Percentiles rank a stretch among this genome's conserved stretches.
phyloP scores from a whole-genome alignment of 2,797 vertebrate genomes.

The Acipenser oxyrinchus region DNA sequence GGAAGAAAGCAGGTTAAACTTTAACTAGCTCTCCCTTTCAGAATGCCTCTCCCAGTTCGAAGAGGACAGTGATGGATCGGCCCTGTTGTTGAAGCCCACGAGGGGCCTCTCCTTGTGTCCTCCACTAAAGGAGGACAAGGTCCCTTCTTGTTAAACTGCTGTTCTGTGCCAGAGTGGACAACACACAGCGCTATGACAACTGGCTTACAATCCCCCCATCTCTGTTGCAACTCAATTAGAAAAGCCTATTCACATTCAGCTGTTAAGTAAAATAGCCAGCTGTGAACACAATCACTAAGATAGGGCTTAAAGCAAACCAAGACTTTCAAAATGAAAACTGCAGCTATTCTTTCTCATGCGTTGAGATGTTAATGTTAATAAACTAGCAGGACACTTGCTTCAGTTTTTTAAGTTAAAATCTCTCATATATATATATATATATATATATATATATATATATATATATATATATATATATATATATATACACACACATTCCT shows the following conservation, averaged over 20 bases:
- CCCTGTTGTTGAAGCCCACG: conserved; percentile 41
- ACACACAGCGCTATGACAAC: conserved; percentile 53
- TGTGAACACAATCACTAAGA: background rate
- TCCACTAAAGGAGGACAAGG: conserved; percentile 40
- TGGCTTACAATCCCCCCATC: conserved; percentile 6
- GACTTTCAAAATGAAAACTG: background rate
- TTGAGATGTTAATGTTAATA: too few species aligned
- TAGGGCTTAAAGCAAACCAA: background rate
- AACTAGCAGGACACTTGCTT: too few species aligned
- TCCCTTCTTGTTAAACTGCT: conserved; percentile 60
- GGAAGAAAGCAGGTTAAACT: conserved; percentile 84
- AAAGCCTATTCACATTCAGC: conserved; percentile 29
- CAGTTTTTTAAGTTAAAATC: too few species aligned
- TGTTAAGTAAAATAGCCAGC: conserved; percentile 5
- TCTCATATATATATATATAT: too few species aligned
- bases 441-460: too few species aligned
- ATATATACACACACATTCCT: too few species aligned
- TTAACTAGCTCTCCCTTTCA: conserved; percentile 82
- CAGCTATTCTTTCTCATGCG: too few species aligned
- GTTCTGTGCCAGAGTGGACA: conserved; percentile 51
- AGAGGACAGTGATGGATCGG: conserved; percentile 57
- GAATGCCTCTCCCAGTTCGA: conserved; percentile 69
- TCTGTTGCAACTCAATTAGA: conserved; percentile 24
- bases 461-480: too few species aligned
- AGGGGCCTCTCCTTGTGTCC: conserved; percentile 37